Base-by-base conservation (phyloP, 2,888 invertebrate genomes). In the Hedychridium roseum region DNA sequence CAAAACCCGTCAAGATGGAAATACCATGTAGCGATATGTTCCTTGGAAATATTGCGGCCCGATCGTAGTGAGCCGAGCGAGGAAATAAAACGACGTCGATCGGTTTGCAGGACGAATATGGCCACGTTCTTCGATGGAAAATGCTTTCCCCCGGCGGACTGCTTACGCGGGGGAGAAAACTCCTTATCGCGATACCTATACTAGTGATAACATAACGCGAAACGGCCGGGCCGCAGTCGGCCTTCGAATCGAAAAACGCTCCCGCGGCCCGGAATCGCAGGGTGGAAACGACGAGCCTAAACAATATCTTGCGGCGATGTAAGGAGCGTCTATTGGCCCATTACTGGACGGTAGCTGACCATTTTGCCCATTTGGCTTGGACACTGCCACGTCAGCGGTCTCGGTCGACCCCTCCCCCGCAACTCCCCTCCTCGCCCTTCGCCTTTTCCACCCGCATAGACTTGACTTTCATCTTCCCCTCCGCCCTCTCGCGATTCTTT, bases 311-410 rank as follows among this genome's bases (percentile, higher is more conserved):
- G 74, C 72, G 74, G 76, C 73, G 66, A 76, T 74, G 74, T 77
- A 76, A 76, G 76, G 74, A 74, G 73, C 76, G 76, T 76, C 77
- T 74, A 77, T 78, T 74, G 76, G 77, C 74, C 78, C 76, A 78
- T 78, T 78, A 78, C 75, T 71, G n/a, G 68, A 68, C 66, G 68
- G 70, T 70, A 64, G 75, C 71, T 74, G 76, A 68, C 69, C 71
- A 70, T 73, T 74, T 74, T 71, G 73, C 62, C 68, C 71, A 66
- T 73, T 74, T 74, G 76, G 76, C 76, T 73, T 73, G 76, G 69
- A 70, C 73, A 70, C 54, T 71, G 77, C 76, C 55, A 64, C 74
- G 78, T 78, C 77, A 78, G 78, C 78, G 74, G 67, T 74, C 68
- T 70, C 49, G 43, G 42, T 43, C n/a, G n/a, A n/a, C n/a, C n/a